phyloP scores from a whole-genome alignment of 2,113 vertebrate species.

The Oenanthe oenanthe region DNA sequence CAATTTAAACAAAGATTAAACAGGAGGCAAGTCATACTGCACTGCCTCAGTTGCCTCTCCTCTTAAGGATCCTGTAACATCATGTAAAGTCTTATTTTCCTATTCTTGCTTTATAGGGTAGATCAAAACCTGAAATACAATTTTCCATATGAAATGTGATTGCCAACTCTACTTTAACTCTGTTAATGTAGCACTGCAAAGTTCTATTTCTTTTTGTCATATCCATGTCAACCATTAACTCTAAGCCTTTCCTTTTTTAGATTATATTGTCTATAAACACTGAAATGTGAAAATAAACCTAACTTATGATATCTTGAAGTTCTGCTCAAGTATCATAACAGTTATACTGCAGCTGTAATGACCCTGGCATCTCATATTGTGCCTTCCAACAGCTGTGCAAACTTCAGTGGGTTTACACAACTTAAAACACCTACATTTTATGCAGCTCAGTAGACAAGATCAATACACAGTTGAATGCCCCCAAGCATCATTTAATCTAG shows the following conservation, averaged over 20 bases:
- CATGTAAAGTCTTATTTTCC: not conserved
- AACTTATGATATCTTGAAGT: not conserved
- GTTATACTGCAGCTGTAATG: not conserved
- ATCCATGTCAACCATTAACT: not conserved
- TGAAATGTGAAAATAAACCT: not conserved
- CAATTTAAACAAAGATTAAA: slow-evolving; percentile 8
- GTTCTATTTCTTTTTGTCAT: not conserved
- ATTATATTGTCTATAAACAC: not conserved
- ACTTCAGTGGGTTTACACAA: not conserved
- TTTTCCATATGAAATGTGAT: not conserved
- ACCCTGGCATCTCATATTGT: not conserved
- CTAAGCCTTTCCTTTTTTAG: not conserved
- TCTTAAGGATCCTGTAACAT: not conserved
- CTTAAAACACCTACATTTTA: not conserved
- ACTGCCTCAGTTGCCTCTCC: not conserved
- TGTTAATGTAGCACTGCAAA: not conserved
- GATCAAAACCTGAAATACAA: not conserved
- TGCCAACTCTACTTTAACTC: not conserved
- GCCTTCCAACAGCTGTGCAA: not conserved
- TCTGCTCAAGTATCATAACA: not conserved
- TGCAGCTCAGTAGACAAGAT: not conserved
- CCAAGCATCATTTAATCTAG: not conserved
- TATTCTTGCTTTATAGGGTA: not conserved
- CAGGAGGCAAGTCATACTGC: not conserved
- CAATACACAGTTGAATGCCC: not conserved